Percentiles rank a stretch among this genome's conserved stretches.
Conservation (phyloP, 2,888 invertebrate species). For the Leptopilina syphax region DNA sequence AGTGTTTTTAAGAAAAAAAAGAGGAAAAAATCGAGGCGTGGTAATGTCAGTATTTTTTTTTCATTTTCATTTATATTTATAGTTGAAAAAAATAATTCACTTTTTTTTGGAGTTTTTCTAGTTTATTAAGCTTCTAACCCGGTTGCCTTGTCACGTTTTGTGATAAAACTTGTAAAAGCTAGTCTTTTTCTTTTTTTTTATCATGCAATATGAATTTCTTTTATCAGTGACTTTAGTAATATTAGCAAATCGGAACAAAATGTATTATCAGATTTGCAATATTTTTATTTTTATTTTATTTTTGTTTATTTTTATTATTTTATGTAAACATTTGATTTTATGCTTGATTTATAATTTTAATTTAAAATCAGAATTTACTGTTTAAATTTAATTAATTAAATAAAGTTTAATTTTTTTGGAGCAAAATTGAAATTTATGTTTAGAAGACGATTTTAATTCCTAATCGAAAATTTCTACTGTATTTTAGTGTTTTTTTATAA, state of each 20-base stretch:
- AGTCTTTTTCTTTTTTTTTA: not conserved
- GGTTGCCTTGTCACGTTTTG: not conserved
- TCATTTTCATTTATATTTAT: not conserved
- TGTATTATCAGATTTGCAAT: conserved; percentile 14
- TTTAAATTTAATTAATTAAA: no score
- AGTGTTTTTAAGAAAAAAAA: not conserved
- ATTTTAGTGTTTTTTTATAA: not conserved
- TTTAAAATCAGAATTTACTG: no score
- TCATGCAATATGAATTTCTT: conserved; percentile 8
- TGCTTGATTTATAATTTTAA: no score
- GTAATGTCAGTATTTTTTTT: conserved; percentile 3
- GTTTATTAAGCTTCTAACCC: not conserved
- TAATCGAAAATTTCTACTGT: no score
- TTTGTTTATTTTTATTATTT: not conserved
- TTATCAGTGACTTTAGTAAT: conserved; percentile 12
- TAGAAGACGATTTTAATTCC: no score
- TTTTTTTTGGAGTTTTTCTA: not conserved
- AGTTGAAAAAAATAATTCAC: not conserved
- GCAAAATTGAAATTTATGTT: no score
- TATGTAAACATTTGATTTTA: not conserved
- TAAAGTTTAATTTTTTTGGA: no score
- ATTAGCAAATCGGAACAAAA: not conserved
- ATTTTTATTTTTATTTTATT: not conserved
- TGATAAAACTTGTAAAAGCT: conserved; percentile 15
- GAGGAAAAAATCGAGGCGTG: conserved; percentile 15